Base-by-base conservation (phyloP, 53 echinoderm and acorn worm species). In the Paracentrotus lividus region DNA sequence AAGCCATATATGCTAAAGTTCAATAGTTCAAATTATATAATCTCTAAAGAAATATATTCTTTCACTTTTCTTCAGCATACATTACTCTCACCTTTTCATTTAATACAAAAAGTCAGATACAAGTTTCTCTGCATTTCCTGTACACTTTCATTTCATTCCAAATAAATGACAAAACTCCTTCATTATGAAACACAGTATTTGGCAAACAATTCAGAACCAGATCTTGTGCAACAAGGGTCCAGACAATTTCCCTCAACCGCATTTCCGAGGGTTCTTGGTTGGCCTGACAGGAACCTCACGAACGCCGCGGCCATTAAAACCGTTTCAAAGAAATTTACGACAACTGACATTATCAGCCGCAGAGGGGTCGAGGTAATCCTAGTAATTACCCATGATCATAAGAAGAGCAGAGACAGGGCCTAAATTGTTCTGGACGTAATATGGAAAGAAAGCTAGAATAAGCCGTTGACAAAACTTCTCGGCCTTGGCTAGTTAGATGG, bases 331-430 rank as follows among this genome's bases (percentile, higher is more conserved):
- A 81, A 44, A 81, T 81, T 45, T 81, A 81, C 81, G 81, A 81
- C 44, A 81, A 81, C 81, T 24, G 81, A 81, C 81, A 45, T 81
- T 81, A 81, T 81, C 81, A 47, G 81, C 26, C 31, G 1, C 26
- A 14, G 27, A 44, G 47, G 81, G 81, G 44, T 44, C 47, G 44
- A 27, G 49, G 81, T 81, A 81, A 81, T 81, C 81, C 81, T 13
- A 81, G 81, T 81, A 81, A 81, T 81, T 45, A 81, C 81, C 26
- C 47, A n/a, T 49, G 24, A 47, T 81, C 49, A 81, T n/a, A n/a
- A 26, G n/a, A 47, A 5, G 44, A 47, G 81, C 45, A 47, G 47
- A 47, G 44, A 81, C 44, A n/a, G 81, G 44, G 81, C 47, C 47
- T 47, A 81, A 81, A 81, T 81, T 27, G 14, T 81, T 81, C 81